Conservation (phyloP, 2,797 vertebrate genomes). For the Microchirus variegatus region DNA sequence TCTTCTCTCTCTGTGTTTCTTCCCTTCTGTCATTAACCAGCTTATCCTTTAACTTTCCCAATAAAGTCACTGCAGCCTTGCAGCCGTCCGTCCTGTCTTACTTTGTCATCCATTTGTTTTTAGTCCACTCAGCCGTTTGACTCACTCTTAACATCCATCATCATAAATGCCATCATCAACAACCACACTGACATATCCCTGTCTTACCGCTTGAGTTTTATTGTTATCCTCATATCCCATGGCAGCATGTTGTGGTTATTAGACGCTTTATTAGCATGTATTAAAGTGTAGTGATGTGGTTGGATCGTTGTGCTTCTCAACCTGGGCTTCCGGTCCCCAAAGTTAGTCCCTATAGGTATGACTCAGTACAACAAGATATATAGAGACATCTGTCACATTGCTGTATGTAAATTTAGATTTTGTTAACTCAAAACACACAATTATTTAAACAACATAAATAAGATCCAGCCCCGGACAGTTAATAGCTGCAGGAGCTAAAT, state of each 20-base stretch:
- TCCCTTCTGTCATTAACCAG: slow-evolving; percentile 12
- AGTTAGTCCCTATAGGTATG: neutral
- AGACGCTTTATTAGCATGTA: slow-evolving; percentile 40
- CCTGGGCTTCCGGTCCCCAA: slow-evolving; percentile 31
- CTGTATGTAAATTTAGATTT: neutral
- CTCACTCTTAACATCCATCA: slow-evolving; percentile 11
- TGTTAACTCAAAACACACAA: too few species aligned
- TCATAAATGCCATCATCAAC: slow-evolving; percentile 18
- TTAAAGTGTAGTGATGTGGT: slow-evolving; percentile 33
- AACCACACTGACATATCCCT: slow-evolving; percentile 13
- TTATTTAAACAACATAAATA: too few species aligned
- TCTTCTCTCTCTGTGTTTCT: slow-evolving; percentile 9
- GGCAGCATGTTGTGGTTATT: slow-evolving; percentile 52
- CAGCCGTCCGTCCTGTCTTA: slow-evolving; percentile 24
- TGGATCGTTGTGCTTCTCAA: slow-evolving; percentile 54
- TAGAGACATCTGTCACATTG: neutral
- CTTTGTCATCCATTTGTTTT: slow-evolving; percentile 14
- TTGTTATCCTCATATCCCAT: slow-evolving; percentile 21
- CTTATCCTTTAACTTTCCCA: slow-evolving; percentile 7
- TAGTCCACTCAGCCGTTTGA: slow-evolving; percentile 1
- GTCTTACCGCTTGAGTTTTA: slow-evolving; percentile 14
- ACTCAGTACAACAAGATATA: neutral
- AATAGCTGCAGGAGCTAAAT: too few species aligned
- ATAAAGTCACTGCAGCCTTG: slow-evolving; percentile 9
- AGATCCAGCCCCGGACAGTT: too few species aligned